phyloP scores from a whole-genome alignment of 2,888 invertebrate genomes.

The Lithophane leautieri region DNA sequence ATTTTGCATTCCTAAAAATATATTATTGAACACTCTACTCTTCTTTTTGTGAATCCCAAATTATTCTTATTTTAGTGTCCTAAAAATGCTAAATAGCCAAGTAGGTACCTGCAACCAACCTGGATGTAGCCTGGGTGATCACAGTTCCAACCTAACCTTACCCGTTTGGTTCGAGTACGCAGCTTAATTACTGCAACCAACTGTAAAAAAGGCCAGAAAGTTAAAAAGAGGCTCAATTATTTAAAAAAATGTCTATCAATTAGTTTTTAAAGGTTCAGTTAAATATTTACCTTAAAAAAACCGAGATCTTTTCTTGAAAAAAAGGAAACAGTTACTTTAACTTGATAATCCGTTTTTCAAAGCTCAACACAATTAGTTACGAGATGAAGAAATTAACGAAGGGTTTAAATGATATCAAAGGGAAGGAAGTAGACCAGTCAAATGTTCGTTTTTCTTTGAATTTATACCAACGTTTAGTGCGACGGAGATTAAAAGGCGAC shows the following conservation, averaged over 20 bases:
- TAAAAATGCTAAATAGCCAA: background rate
- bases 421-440: background rate
- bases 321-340: background rate
- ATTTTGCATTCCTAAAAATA: background rate
- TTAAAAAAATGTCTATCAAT: background rate
- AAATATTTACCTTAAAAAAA: background rate
- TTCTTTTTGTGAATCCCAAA: background rate
- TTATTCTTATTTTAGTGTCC: background rate
- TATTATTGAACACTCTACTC: background rate
- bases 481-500: conserved; percentile 9
- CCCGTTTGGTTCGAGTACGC: no score
- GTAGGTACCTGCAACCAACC: background rate
- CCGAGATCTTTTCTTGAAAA: background rate
- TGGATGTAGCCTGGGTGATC: no score
- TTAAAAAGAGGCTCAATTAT: background rate
- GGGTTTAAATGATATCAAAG: conserved; percentile 35
- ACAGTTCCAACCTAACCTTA: no score
- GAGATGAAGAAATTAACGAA: conserved; percentile 45
- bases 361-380: conserved; percentile 23
- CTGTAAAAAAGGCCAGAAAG: background rate
- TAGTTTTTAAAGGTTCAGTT: background rate
- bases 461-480: conserved; percentile 20
- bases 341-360: conserved; percentile 29
- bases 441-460: conserved; percentile 37
- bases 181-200: no score